These are phyloP conservation scores for Panulirus ornatus DNA, from an alignment of 1,140 invertebrate genomes.

Conservation along the genomic window DNA sequence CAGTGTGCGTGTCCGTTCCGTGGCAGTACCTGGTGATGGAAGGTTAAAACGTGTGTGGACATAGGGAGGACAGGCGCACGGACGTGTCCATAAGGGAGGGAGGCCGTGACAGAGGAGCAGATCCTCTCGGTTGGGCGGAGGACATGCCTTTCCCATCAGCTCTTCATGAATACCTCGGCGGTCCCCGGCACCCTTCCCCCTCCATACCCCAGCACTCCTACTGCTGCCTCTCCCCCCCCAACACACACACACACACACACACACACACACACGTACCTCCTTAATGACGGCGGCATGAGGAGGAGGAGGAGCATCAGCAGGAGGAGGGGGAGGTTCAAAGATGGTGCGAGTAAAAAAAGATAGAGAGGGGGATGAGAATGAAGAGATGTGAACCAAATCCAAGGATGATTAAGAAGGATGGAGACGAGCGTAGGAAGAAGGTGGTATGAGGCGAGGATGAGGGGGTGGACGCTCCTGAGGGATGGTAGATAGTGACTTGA, in stretches of 20 bases:
- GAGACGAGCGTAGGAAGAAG: not conserved
- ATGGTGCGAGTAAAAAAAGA: not conserved
- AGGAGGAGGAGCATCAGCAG: not conserved
- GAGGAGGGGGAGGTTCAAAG: not conserved
- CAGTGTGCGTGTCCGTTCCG: too few species aligned
- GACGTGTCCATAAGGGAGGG: not conserved
- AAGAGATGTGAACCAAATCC: not conserved
- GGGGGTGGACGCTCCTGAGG: too few species aligned
- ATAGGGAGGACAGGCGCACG: not conserved
- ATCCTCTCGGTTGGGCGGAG: not conserved
- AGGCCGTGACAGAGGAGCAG: not conserved
- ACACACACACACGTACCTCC: conserved; percentile 13
- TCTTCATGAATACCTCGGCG: conserved; percentile 25
- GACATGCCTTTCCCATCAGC: conserved; percentile 32
- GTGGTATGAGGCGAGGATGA: not conserved
- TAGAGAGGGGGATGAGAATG: not conserved
- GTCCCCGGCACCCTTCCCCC: too few species aligned
- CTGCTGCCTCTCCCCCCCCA: not conserved
- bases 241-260: too few species aligned
- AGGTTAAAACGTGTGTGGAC: not conserved
- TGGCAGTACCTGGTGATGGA: not conserved
- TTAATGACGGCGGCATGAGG: not conserved
- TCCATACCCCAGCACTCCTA: too few species aligned
- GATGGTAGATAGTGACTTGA: too few species aligned
- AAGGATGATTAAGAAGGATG: not conserved